Percentiles rank a stretch among this genome's conserved stretches.
phyloP scores from a whole-genome alignment of 2,888 invertebrate species.

The Pachymerium ferrugineum region DNA sequence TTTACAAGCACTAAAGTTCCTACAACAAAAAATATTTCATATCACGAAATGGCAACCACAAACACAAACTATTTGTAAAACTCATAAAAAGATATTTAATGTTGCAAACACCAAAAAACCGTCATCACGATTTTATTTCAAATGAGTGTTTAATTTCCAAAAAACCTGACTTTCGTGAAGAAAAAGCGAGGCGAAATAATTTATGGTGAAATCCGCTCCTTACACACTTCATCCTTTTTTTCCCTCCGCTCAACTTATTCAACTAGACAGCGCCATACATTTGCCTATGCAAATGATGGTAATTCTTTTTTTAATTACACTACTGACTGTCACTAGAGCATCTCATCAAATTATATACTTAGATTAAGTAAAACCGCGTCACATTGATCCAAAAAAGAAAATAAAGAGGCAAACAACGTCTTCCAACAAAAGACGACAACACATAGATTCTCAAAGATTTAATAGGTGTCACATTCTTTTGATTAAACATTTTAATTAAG shows the following conservation, averaged over 20 bases:
- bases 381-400: background rate
- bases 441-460: constrained; percentile 29
- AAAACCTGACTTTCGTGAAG: background rate
- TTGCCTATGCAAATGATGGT: constrained; percentile 15
- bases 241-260: background rate
- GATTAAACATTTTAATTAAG: constrained; percentile 32
- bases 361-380: constrained; percentile 17
- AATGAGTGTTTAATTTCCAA: background rate
- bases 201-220: background rate
- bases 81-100: background rate
- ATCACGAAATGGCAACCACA: background rate
- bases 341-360: constrained; percentile 2
- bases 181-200: no score
- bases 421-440: constrained; percentile 3
- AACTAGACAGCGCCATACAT: background rate
- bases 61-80: background rate
- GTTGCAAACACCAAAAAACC: background rate
- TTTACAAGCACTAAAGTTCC: no score
- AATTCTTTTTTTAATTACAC: constrained; percentile 20
- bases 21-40: no score
- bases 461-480: constrained; percentile 31
- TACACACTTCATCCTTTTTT: background rate
- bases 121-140: background rate
- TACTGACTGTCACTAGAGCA: background rate
- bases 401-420: background rate